phyloP scores from a whole-genome alignment of 2,113 vertebrate genomes.

The Scartelaos histophorus region DNA sequence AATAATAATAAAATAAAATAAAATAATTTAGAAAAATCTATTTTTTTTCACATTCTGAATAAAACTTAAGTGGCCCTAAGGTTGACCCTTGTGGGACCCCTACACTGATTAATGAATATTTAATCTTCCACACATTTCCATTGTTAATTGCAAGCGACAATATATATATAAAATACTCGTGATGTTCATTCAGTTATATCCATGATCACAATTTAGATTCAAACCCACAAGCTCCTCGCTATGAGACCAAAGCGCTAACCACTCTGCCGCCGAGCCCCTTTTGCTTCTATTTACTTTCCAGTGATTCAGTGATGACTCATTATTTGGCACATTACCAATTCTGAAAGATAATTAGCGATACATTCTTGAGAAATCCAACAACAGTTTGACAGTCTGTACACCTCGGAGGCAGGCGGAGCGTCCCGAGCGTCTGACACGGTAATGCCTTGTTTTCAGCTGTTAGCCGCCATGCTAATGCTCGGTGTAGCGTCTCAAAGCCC shows the following conservation, averaged over 20 bases:
- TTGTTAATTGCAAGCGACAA: not conserved
- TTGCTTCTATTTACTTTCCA: no score
- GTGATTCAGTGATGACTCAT: no score
- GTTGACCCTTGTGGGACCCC: not conserved
- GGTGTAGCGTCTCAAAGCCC: conserved; percentile 10
- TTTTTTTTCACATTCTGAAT: not conserved
- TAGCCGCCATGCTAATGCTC: conserved; percentile 10
- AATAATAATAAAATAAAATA: no score
- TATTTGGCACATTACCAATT: not conserved
- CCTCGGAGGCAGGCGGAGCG: no score
- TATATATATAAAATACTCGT: no score
- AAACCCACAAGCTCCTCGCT: no score
- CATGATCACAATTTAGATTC: no score
- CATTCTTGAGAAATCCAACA: not conserved
- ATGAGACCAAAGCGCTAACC: no score
- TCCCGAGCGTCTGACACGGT: not conserved
- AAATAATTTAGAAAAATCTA: no score
- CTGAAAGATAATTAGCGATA: not conserved
- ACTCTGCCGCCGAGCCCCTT: no score
- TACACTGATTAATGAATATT: not conserved
- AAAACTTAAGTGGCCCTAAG: not conserved
- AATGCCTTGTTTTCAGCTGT: conserved; percentile 33
- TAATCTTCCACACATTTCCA: not conserved
- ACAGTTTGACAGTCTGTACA: not conserved
- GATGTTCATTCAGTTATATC: no score